phyloP scores from a whole-genome alignment of 1,140 invertebrate species.

The Aphaenogaster ashmeadi region DNA sequence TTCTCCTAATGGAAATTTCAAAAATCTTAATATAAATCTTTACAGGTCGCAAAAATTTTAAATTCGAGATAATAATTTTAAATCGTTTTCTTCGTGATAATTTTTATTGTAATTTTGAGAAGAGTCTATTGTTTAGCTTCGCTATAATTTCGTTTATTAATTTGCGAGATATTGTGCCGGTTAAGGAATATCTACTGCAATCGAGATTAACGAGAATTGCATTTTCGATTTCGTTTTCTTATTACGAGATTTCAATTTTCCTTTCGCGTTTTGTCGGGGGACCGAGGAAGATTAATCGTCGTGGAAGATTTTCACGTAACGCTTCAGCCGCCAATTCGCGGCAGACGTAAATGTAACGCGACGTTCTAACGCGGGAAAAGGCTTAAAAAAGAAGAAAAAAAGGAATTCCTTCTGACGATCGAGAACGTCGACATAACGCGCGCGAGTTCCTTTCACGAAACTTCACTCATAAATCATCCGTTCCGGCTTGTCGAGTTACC shows the following conservation, averaged over 20 bases:
- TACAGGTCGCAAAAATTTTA: neutral
- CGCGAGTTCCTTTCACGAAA: constrained; percentile 50
- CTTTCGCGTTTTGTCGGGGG: neutral
- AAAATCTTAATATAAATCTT: neutral
- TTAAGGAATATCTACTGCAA: neutral
- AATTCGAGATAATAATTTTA: neutral
- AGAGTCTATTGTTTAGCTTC: neutral
- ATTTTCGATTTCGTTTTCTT: neutral
- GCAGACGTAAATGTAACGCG: neutral
- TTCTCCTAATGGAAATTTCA: neutral
- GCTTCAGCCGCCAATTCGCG: neutral
- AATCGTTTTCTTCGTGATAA: no score
- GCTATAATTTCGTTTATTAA: neutral
- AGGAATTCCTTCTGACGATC: constrained; percentile 32
- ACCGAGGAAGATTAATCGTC: constrained; percentile 30
- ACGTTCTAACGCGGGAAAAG: neutral
- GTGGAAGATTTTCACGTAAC: constrained; percentile 18
- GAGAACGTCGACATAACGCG: constrained; percentile 31
- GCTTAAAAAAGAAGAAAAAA: neutral
- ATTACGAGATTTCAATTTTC: constrained; percentile 26
- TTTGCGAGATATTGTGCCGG: neutral
- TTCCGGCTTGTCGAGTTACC: constrained; percentile 58
- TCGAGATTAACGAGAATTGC: constrained; percentile 24
- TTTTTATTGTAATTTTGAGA: neutral
- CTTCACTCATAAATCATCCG: constrained; percentile 61